Evolutionary conservation across 2,113 vertebrate species (phyloP), one percentile per base, ranked within the genome.

Genomic region (Silurus asotus): DNA sequence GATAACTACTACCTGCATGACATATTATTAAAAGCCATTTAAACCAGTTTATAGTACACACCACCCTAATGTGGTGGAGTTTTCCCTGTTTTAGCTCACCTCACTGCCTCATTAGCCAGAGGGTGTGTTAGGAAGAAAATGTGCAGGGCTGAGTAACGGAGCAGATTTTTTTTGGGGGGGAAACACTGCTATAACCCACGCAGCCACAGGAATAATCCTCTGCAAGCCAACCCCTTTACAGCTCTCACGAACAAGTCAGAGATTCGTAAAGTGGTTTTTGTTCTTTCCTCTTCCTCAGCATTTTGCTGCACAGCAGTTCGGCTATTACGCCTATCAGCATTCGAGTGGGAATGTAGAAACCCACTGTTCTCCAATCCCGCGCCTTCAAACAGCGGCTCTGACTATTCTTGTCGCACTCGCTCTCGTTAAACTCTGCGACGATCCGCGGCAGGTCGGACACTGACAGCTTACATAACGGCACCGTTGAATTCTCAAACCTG

Each of bases 11-110:
- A 61, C 77, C 58, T 80, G 77, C 77, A 48, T 0, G 56, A 23
- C 56, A 80, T 61, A 61, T 61, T 79, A 79, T 79, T 79, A 79
- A 79, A 78, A 59, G 55, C 77, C 55, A 79, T 79, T 79, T 79
- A 79, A 79, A 0, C 55, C 77, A 20, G 15, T 79, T 79, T 79
- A 79, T 59, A 59, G 77, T 79, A 20, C 45, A 79, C 55, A 59
- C 55, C 55, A 59, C 77, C 77, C 77, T 79, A 59, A 45, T 59
- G 77, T 19, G 77, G 56, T 79, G 77, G 55, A 79, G n/a, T 79
- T 79, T 79, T 25, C 25, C 76, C 13, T 59, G 55, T 56, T 59
- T 79, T 79, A 79, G 55, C 56, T 58, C 28, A 59, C 14, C 25
- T 59, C 77, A 11, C 55, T 45, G 77, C 55, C 56, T 79, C 56